Base-by-base conservation (phyloP, 1,140 invertebrate species). In the Fopius arisanus region DNA sequence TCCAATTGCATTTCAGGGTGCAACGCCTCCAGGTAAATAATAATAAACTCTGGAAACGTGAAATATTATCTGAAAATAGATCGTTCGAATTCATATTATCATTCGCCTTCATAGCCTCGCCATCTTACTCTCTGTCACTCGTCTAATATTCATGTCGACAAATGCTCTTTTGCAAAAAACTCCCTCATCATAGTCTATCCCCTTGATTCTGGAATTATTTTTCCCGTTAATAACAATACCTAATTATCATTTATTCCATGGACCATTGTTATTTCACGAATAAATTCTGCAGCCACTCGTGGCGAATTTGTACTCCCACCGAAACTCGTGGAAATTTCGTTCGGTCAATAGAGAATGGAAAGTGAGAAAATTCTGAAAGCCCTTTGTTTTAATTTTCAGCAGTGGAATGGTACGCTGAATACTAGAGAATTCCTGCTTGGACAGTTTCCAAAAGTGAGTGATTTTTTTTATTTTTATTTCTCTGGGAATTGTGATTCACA, bases 371-470 rank as follows among this genome's bases (percentile, higher is more conserved):
- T 26, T 12, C 10, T 31, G 4, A 71, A 23, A 70, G 62, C 40
- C 2, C 10, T 65, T 65, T 43, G 29, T 21, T 51, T 70, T 70
- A 14, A 48, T 70, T 74, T 74, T 43, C 59, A 69, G 66, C 19
- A 33, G 62, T 74, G 73, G 51, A 51, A 74, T 74, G 73, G 12
- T 74, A 43, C 62, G 63, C 19, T 74, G 67, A 74, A 66, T 43
- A 40, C 16, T 31, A 51, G 43, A 41, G 21, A 37, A 74, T 54
- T 69, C 37, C 63, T 33, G 5, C 40, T 26, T 48, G 67, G 65
- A 40, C 29, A 16, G 19, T 68, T n/a, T n/a, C 7, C 1, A 66
- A 54, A 1, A 41, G 43, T 59, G 29, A 68, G 65, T 63, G 29
- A 0, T 12, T 14, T 40, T 59, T 28, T 37, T 2, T 9, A 14